Base-by-base conservation (phyloP, 2,113 vertebrate genomes). In the Colaptes auratus region DNA sequence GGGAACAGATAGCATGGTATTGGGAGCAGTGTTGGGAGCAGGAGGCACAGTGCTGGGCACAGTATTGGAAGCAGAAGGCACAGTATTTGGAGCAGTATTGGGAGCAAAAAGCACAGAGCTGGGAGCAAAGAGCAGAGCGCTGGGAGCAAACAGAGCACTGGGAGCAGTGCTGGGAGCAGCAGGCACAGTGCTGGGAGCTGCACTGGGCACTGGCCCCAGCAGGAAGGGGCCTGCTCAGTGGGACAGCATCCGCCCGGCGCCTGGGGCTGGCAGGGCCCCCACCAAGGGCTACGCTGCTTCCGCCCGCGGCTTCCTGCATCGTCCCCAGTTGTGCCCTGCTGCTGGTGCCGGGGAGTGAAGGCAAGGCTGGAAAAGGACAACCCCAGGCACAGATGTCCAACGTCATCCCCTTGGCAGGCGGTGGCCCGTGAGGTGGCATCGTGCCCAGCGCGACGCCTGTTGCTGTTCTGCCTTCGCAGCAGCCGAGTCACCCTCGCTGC, bases 391-490 rank as follows among this genome's bases (percentile, higher is more conserved):
- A 17, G 56, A 31, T 50, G 12, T 5, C 39, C 9, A 13, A 0
- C 0, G 3, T 52, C 52, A 19, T 56, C 31, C 18, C 0, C 0
- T 30, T 55, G 2, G 28, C 50, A 79, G 44, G 16, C 36, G 1
- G 0, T 6, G 55, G 15, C 27, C 1, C 0, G 6, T 33, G 70
- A 5, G 39, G 39, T 70, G 46, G 46, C 59, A 4, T 44, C 1
- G 0, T 58, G 35, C 33, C 36, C n/a, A 27, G 30, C 14, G 20
- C 39, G 15, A 30, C 23, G 30, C 6, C 36, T 44, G 75, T 70
- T 65, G 71, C 53, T 70, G 46, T 35, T 79, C 19, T 35, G 46
- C 27, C 48, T n/a, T 12, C 28, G 31, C 8, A 6, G 0, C 48
- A 61, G 14, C 2, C 28, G 67, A 50, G 46, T 59, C 6, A 0